Conservation (phyloP, 2,888 invertebrate genomes). For the Monopis laevigella region DNA sequence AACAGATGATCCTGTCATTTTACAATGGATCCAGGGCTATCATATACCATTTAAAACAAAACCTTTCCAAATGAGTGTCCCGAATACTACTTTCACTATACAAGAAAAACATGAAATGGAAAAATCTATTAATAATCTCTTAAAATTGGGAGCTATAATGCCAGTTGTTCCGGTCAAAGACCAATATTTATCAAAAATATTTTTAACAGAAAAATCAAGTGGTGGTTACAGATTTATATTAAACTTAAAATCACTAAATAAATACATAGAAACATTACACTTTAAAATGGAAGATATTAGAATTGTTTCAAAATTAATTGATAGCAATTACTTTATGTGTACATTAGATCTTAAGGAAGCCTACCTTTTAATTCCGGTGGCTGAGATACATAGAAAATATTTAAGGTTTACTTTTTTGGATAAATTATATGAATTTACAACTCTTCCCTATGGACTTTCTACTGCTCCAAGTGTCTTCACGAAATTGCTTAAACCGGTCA, state of each 20-base stretch:
- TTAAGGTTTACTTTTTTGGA: conserved; percentile 9
- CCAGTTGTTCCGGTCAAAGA: neutral
- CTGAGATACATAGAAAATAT: conserved; percentile 7
- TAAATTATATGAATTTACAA: too few relatives aligned
- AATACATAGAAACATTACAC: too few relatives aligned
- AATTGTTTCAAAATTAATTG: too few relatives aligned
- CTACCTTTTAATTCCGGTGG: neutral
- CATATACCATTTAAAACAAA: neutral
- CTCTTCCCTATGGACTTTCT: too few relatives aligned
- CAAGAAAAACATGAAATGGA: neutral
- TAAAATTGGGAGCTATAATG: neutral
- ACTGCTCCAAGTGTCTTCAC: too few relatives aligned
- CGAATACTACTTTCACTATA: neutral
- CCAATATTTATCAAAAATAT: conserved; percentile 3
- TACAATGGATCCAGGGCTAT: neutral
- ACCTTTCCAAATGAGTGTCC: neutral
- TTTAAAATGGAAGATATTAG: too few relatives aligned
- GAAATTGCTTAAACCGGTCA: conserved; percentile 5
- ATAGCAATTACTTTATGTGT: neutral
- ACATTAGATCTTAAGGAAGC: too few relatives aligned
- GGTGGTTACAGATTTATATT: conserved; percentile 5
- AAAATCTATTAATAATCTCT: neutral
- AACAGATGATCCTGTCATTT: neutral
- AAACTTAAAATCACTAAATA: too few relatives aligned
- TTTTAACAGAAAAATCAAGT: conserved; percentile 11